Evolutionary conservation across 2,888 invertebrate species (phyloP).

Genomic region (Pyrocoelia pectoralis): DNA sequence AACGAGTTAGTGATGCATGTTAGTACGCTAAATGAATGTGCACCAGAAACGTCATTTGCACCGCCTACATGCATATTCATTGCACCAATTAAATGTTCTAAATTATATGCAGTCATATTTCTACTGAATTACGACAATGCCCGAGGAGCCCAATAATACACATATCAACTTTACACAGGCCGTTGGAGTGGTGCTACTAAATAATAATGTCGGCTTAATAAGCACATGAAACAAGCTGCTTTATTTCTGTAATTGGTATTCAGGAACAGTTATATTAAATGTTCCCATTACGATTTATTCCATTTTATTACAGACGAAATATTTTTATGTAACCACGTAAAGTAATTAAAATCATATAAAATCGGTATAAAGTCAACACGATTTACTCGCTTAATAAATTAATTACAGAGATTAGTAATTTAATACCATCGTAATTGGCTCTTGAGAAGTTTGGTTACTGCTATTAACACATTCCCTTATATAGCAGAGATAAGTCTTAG

Average conservation of each 20-base stretch:
- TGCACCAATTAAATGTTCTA: constrained; percentile 54
- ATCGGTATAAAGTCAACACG: too few species aligned
- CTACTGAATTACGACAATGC: constrained; percentile 54
- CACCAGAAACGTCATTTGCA: constrained; percentile 41
- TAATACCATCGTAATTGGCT: too few species aligned
- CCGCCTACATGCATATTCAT: constrained; percentile 51
- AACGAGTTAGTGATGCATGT: constrained; percentile 27
- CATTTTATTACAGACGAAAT: neutral
- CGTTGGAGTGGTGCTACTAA: constrained; percentile 45
- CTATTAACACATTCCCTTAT: too few species aligned
- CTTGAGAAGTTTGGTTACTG: too few species aligned
- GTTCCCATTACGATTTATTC: constrained; percentile 35
- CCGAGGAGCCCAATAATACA: constrained; percentile 48
- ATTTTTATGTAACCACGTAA: neutral
- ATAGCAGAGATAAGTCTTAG: too few species aligned
- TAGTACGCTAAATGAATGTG: constrained; percentile 35
- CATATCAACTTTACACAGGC: constrained; percentile 46
- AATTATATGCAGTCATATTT: constrained; percentile 56
- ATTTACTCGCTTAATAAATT: too few species aligned
- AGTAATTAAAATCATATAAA: too few species aligned
- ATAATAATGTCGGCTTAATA: constrained; percentile 46
- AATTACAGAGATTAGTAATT: too few species aligned
- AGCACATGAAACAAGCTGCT: constrained; percentile 40
- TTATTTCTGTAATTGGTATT: constrained; percentile 44
- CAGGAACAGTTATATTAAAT: constrained; percentile 40